Evolutionary conservation across 2,113 vertebrate genomes (phyloP).

Genomic region (Syrrhaptes paradoxus): DNA sequence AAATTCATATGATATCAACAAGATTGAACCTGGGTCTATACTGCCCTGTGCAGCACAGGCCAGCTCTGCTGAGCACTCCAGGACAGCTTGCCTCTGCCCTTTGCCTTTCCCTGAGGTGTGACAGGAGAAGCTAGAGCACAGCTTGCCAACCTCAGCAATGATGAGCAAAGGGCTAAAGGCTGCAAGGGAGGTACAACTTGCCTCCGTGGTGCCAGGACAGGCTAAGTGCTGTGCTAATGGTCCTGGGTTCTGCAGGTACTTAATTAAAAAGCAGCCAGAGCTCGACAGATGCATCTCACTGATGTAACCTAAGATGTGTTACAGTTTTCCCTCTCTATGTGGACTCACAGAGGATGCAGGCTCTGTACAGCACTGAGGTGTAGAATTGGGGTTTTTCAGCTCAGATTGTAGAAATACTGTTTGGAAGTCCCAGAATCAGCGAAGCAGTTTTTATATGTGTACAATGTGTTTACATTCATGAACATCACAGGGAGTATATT

Average conservation of each 20-base stretch:
- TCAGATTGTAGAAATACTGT: not conserved
- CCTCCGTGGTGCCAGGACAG: not conserved
- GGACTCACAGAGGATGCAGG: not conserved
- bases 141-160: not conserved
- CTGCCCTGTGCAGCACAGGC: not conserved
- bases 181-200: not conserved
- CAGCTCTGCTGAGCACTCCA: not conserved
- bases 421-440: not conserved
- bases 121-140: not conserved
- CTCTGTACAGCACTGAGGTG: not conserved
- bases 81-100: not conserved
- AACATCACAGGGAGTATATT: not conserved
- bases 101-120: not conserved
- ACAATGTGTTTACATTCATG: not conserved
- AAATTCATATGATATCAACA: not conserved
- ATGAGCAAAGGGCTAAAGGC: not conserved
- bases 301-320: not conserved
- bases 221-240: fast-evolving
- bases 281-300: not conserved
- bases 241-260: not conserved
- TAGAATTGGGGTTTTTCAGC: not conserved
- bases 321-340: not conserved
- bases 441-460: not conserved
- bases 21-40: not conserved
- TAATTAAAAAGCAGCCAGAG: not conserved